Base-by-base conservation (phyloP, 2,797 vertebrate species). In the Pelobates cultripes region DNA sequence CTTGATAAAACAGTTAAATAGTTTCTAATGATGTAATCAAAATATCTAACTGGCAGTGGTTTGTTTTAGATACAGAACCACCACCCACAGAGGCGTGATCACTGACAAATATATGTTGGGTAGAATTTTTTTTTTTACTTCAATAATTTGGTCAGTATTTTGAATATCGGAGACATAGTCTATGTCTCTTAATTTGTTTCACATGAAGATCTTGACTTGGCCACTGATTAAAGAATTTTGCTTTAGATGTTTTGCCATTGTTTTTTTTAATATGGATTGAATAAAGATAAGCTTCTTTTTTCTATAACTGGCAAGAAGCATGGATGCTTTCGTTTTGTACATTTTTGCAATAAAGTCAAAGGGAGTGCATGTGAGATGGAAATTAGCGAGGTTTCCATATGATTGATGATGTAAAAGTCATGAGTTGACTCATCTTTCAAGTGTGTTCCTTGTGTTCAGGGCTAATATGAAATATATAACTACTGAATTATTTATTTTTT, bases 181-280 rank as follows among this genome's bases (percentile, higher is more conserved):
- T 17, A 42, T 60, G 17, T 41, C 10, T 43, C 10, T 28, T 43
- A 53, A 70, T 70, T 83, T 82, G 53, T 81, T 70, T 81, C 78
- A 47, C 67, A 68, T 64, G 57, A 63, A 45, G 47, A 74, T 45
- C 61, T 43, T 12, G 51, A 69, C 70, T 51, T 83, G 77, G 71
- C 71, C 47, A 75, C 69, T 70, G 66, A 79, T 70, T 75, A 79
- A 83, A 83, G 77, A 61, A 64, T 40, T 43, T 75, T 60, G 67
- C 53, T 41, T 79, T 63, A 83, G 82, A 83, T 79, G 71, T 45
- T 66, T 61, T 64, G 77, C 82, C 77, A 83, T 75, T 43, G 43
- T 79, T 75, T 77, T 70, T 75, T 77, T 70, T 75, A 78, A 83
- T 53, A 77, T 79, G 82, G 77, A 79, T 75, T 61, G 47, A 83